Evolutionary conservation across 2,888 invertebrate species (phyloP).

Genomic region (Allolobophora icterica): DNA sequence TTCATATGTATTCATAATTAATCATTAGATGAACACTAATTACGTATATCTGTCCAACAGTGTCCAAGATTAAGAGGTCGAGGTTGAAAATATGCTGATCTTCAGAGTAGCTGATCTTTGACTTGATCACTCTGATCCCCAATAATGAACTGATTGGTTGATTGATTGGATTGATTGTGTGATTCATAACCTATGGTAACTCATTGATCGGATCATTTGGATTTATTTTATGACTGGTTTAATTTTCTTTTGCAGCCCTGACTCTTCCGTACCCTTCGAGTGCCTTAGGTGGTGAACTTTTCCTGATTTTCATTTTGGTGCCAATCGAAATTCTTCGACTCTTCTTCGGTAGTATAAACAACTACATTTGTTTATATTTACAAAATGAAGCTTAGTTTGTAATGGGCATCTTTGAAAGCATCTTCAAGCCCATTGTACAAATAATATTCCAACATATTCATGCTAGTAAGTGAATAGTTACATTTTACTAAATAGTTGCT

Average conservation of each 20-base stretch:
- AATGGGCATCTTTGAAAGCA: neutral
- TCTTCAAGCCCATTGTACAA: too few relatives aligned
- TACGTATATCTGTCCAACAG: neutral
- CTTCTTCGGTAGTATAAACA: neutral
- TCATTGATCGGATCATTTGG: neutral
- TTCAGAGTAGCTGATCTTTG: too few relatives aligned
- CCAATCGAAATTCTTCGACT: constrained; percentile 12
- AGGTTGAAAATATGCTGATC: too few relatives aligned
- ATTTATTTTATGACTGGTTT: neutral
- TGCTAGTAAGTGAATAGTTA: too few relatives aligned
- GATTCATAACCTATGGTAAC: neutral
- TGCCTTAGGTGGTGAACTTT: constrained; percentile 13
- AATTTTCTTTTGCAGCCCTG: neutral
- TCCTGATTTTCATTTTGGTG: neutral
- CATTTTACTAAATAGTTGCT: too few relatives aligned
- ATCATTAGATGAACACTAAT: neutral
- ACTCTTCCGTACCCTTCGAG: constrained; percentile 18
- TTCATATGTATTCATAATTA: too few relatives aligned
- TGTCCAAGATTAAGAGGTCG: neutral
- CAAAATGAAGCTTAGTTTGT: neutral
- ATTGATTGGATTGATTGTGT: neutral
- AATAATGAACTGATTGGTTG: neutral
- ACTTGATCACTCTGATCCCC: neutral
- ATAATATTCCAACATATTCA: too few relatives aligned
- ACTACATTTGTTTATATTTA: neutral